phyloP scores from a whole-genome alignment of 37 sponge, comb jelly and placozoan species.

The Tethya wilhelma region DNA sequence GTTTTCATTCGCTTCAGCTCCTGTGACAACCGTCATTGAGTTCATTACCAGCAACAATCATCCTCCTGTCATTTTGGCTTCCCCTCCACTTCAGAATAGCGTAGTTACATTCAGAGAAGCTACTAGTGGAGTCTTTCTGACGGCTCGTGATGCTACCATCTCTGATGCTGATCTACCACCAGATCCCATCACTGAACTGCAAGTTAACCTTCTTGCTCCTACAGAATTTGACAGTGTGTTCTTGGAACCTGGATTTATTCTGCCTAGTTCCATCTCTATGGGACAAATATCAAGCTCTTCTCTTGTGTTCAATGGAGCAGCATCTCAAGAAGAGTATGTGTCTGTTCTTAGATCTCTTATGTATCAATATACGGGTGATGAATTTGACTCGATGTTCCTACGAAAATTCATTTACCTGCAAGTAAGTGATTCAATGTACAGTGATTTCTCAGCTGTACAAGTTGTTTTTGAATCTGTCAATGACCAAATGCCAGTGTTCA shows the following conservation, averaged over 20 bases:
- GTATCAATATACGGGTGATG: conserved; percentile 41
- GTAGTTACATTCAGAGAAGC: conserved; percentile 15
- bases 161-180: conserved; percentile 11
- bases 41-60: conserved; percentile 63
- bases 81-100: conserved; percentile 20
- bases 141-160: conserved; percentile 36
- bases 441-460: conserved; percentile 22
- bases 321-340: conserved; percentile 21
- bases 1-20: conserved; percentile 14
- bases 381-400: conserved; percentile 25
- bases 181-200: conserved; percentile 24
- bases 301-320: conserved; percentile 20
- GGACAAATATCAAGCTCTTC: background rate
- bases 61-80: conserved; percentile 37
- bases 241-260: background rate
- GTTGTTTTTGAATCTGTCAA: conserved; percentile 39
- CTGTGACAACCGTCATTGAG: conserved; percentile 4
- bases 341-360: conserved; percentile 2
- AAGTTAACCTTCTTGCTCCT: conserved; percentile 26
- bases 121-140: conserved; percentile 14
- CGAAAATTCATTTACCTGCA: conserved; percentile 11
- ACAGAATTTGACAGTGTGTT: conserved; percentile 8
- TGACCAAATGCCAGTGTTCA: conserved; percentile 76
- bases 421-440: conserved; percentile 2
- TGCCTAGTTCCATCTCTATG: background rate